Evolutionary conservation across 1,140 invertebrate species (phyloP).

Genomic region (Wiebesia pumilae): DNA sequence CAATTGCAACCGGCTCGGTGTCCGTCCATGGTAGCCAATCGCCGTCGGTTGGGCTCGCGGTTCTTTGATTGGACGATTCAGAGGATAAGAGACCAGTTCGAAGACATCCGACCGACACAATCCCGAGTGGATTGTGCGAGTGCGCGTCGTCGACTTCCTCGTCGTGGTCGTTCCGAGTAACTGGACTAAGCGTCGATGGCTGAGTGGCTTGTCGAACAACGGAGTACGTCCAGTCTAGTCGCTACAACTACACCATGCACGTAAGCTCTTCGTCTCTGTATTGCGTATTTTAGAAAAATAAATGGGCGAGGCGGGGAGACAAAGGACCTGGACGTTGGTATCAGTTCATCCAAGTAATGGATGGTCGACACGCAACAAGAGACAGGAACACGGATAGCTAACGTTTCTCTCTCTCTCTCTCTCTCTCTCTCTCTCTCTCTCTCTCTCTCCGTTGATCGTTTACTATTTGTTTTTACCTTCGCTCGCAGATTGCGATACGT

Average conservation of each 20-base stretch:
- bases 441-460: too few relatives aligned
- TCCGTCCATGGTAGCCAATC: conserved; percentile 57
- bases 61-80: conserved; percentile 74
- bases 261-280: neutral
- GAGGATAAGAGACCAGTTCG: conserved; percentile 74
- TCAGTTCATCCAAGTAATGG: neutral
- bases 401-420: too few relatives aligned
- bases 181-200: neutral
- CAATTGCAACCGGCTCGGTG: conserved; percentile 72
- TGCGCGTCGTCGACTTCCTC: conserved; percentile 56
- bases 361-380: too few relatives aligned
- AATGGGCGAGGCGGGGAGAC: neutral
- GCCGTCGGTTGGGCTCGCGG: conserved; percentile 61
- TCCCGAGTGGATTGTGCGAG: conserved; percentile 65
- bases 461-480: too few relatives aligned
- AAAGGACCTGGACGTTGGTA: neutral
- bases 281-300: neutral
- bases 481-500: too few relatives aligned
- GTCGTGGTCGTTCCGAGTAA: neutral
- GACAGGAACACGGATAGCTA: too few relatives aligned
- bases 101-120: conserved; percentile 66
- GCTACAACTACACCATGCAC: neutral
- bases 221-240: neutral
- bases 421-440: too few relatives aligned
- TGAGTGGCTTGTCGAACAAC: neutral